A percentile compares a stretch with the other conserved stretches of the same genome.
Evolutionary conservation across 2,113 vertebrate genomes (phyloP).

Genomic region (Xiphias gladius): DNA sequence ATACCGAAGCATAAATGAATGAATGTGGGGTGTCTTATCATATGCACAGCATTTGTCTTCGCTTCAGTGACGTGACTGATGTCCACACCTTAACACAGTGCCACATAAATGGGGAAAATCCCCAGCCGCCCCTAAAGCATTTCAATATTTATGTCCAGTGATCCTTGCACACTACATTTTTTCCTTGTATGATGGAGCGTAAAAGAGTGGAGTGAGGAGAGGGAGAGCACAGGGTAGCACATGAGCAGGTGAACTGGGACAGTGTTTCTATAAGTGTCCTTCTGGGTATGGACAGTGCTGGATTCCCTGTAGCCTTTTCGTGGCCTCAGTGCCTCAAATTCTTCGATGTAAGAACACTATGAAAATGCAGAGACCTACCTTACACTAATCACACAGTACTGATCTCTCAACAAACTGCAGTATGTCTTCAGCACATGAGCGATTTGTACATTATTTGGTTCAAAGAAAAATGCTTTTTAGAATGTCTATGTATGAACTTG

Average conservation of each 20-base stretch:
- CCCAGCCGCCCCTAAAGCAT: slow-evolving; percentile 44
- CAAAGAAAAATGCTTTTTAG: slow-evolving; percentile 72
- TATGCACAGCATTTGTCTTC: slow-evolving; percentile 52
- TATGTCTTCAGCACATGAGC: slow-evolving; percentile 82
- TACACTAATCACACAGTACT: slow-evolving; percentile 69
- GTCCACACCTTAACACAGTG: slow-evolving; percentile 52
- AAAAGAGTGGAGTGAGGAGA: slow-evolving; percentile 1
- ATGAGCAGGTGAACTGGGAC: slow-evolving; percentile 65
- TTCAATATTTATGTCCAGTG: slow-evolving; percentile 56
- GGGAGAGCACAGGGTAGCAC: slow-evolving; percentile 64
- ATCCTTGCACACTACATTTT: slow-evolving; percentile 51
- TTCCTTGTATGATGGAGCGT: slow-evolving; percentile 20
- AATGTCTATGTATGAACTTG: slow-evolving; percentile 87
- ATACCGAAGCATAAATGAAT: slow-evolving; percentile 14
- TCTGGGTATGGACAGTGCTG: slow-evolving; percentile 67
- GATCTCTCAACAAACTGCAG: slow-evolving; percentile 75
- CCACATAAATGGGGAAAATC: slow-evolving; percentile 35
- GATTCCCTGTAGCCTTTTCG: slow-evolving; percentile 72
- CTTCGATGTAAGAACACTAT: slow-evolving; percentile 63
- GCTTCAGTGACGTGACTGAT: slow-evolving; percentile 28
- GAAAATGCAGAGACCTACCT: slow-evolving; percentile 65
- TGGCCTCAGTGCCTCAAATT: slow-evolving; percentile 75
- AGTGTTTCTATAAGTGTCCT: slow-evolving; percentile 74
- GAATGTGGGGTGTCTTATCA: slow-evolving; percentile 15
- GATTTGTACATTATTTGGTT: slow-evolving; percentile 78